phyloP scores from a whole-genome alignment of 1,140 invertebrate species.

The Pogonognathellus flavescens region DNA sequence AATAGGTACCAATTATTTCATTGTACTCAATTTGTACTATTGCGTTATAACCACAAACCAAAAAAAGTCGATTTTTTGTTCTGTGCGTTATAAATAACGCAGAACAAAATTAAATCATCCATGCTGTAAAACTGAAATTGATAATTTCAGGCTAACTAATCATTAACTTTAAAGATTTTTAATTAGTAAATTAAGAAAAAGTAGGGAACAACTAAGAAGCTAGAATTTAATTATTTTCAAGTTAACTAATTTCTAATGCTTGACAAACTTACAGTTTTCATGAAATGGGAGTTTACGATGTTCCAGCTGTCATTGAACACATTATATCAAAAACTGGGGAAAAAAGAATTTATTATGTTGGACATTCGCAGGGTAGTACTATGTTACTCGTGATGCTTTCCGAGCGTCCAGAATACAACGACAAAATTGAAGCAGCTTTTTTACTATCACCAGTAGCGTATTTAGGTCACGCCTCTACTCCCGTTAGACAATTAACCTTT shows the following conservation, averaged over 20 bases:
- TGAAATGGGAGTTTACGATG: slow-evolving; percentile 75
- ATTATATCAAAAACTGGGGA: slow-evolving; percentile 74
- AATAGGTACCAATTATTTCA: no score
- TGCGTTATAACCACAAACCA: no score
- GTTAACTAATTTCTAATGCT: no score
- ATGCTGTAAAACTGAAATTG: no score
- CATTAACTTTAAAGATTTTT: no score
- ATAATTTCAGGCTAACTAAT: no score
- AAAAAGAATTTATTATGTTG: slow-evolving; percentile 72
- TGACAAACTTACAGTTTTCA: slow-evolving; percentile 20
- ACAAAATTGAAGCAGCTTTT: neutral
- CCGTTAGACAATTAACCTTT: neutral
- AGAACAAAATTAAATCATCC: no score
- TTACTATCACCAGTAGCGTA: neutral
- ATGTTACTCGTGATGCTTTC: slow-evolving; percentile 72
- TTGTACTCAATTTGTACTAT: no score
- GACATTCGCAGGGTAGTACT: slow-evolving; percentile 81
- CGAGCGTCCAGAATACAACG: neutral
- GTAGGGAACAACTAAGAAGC: no score
- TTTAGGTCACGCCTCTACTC: neutral
- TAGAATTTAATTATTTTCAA: neutral
- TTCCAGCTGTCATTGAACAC: slow-evolving; percentile 78
- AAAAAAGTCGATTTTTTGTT: no score
- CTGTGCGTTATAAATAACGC: no score
- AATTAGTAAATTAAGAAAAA: no score